Percentiles rank a stretch among this genome's conserved stretches.
Evolutionary conservation across 2,113 vertebrate species (phyloP).

Genomic region (Corythornis vintsioides): DNA sequence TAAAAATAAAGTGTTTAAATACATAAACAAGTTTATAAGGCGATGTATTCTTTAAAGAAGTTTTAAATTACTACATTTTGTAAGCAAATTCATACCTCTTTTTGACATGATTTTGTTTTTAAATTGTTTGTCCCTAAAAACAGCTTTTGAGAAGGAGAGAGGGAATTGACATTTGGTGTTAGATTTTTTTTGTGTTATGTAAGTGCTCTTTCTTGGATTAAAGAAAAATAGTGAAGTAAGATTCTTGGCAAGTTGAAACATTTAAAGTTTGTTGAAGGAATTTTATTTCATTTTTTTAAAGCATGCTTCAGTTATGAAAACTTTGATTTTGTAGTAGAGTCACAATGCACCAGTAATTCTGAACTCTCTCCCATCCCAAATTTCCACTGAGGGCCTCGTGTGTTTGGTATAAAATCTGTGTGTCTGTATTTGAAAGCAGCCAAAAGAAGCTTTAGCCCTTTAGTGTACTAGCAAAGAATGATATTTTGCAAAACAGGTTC

Average conservation of each 20-base stretch:
- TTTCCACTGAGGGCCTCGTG: background rate
- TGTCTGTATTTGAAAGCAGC: background rate
- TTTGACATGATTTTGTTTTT: background rate
- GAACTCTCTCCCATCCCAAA: background rate
- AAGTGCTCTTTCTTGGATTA: slow-evolving; percentile 50
- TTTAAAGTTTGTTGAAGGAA: slow-evolving; percentile 49
- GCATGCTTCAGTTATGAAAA: slow-evolving; percentile 29
- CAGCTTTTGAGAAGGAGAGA: background rate
- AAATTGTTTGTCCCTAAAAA: background rate
- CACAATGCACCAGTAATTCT: slow-evolving; percentile 28
- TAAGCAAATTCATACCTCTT: background rate
- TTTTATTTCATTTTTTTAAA: slow-evolving; percentile 14
- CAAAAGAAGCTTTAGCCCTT: background rate
- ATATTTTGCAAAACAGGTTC: background rate
- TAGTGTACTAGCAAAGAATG: background rate
- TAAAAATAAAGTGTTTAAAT: background rate
- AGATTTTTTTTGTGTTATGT: slow-evolving; percentile 45
- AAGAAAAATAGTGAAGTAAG: slow-evolving; percentile 33
- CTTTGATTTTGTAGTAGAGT: slow-evolving; percentile 47
- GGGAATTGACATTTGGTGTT: slow-evolving; percentile 16
- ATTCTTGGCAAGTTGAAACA: slow-evolving; percentile 52
- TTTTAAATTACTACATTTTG: background rate
- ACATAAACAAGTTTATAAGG: background rate
- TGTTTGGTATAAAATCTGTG: background rate
- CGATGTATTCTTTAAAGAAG: background rate